Evolutionary conservation across 2,797 vertebrate genomes (phyloP).

Genomic region (Acropternis orthonyx): DNA sequence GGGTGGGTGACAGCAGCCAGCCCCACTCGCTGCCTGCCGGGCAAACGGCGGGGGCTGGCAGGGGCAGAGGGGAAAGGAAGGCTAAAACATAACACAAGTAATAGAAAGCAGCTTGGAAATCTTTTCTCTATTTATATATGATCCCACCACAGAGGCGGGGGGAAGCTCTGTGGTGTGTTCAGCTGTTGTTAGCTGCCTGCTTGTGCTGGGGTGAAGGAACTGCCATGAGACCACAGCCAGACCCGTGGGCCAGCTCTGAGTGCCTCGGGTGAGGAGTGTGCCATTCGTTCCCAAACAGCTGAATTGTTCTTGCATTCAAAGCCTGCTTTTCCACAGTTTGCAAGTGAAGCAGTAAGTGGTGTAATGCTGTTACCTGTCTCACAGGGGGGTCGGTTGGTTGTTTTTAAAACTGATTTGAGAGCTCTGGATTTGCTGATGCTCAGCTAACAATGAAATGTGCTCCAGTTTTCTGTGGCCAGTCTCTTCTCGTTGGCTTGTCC

Average conservation of each 20-base stretch:
- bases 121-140: background rate
- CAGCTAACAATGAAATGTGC: background rate
- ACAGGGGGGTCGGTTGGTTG: background rate
- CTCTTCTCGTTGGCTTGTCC: background rate
- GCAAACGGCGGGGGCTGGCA: background rate
- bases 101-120: constrained; percentile 23
- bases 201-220: background rate
- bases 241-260: fast-evolving
- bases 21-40: background rate
- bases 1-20: background rate
- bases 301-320: background rate
- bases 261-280: fast-evolving
- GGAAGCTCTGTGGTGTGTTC: background rate
- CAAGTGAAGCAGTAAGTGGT: fast-evolving
- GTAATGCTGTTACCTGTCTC: background rate
- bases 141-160: background rate
- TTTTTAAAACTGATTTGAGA: background rate
- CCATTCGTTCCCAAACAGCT: background rate
- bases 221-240: background rate
- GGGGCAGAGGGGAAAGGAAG: background rate
- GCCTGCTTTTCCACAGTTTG: background rate
- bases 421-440: background rate
- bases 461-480: background rate
- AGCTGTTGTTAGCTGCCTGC: background rate
- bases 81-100: constrained; percentile 21